Evolutionary conservation across 2,113 vertebrate genomes (phyloP).

Genomic region (Leptosomus discolor): DNA sequence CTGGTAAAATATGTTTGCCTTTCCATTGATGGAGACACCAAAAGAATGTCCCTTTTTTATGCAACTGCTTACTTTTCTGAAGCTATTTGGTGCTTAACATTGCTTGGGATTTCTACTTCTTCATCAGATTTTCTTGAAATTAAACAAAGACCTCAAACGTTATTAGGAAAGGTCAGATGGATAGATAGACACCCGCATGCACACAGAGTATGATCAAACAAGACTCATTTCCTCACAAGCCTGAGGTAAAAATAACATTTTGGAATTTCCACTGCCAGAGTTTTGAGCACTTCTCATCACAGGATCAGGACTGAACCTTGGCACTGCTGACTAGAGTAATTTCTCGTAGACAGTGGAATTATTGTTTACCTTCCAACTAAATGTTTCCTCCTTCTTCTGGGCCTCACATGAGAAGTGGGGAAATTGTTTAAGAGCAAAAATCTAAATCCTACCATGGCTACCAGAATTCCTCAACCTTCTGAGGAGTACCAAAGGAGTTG

Average conservation of each 20-base stretch:
- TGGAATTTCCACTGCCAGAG: constrained; percentile 15
- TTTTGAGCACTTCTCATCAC: constrained; percentile 12
- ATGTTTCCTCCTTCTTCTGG: constrained; percentile 19
- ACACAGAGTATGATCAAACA: constrained; percentile 20
- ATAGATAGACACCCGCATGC: not conserved
- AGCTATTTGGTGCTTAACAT: not conserved
- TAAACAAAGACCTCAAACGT: not conserved
- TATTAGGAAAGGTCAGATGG: not conserved
- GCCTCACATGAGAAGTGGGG: not conserved
- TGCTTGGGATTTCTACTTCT: not conserved
- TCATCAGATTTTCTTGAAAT: not conserved
- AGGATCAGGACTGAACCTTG: constrained; percentile 26
- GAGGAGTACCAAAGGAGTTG: not conserved
- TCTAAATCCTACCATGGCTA: not conserved
- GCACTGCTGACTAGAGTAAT: not conserved
- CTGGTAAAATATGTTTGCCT: not conserved
- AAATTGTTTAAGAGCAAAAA: constrained; percentile 26
- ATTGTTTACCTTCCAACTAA: constrained; percentile 48
- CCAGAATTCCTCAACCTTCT: not conserved
- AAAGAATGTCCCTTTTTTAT: not conserved
- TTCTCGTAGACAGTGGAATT: constrained; percentile 46
- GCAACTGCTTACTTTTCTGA: not conserved
- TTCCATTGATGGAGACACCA: not conserved
- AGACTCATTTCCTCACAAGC: constrained; percentile 53
- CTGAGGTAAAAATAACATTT: constrained; percentile 61